A percentile compares a stretch with the other conserved stretches of the same genome.
phyloP scores from a whole-genome alignment of 1,140 invertebrate genomes.

The Lepidurus apus region DNA sequence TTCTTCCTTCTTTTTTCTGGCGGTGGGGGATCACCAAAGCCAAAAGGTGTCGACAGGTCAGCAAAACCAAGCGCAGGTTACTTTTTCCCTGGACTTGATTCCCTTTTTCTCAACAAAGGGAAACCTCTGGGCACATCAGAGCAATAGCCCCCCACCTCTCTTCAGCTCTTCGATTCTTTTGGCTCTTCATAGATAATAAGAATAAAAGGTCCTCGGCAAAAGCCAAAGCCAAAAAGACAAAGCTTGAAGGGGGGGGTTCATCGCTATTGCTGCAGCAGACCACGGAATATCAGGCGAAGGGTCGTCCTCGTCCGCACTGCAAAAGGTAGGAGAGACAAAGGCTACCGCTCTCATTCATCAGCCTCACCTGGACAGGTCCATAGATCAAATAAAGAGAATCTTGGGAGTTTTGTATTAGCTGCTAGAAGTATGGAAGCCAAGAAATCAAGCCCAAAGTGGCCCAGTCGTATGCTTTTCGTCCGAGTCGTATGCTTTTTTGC shows the following conservation, averaged over 20 bases:
- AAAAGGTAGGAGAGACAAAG: neutral
- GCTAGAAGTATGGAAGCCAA: no score
- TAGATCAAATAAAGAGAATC: conserved; percentile 20
- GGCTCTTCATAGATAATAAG: conserved; percentile 3
- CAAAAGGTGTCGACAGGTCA: neutral
- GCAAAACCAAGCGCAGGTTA: neutral
- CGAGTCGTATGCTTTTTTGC: neutral
- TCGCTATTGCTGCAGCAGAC: neutral
- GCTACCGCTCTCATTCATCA: conserved; percentile 21
- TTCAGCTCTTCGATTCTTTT: neutral
- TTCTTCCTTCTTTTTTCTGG: neutral
- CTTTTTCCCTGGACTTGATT: neutral
- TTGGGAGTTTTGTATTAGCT: neutral
- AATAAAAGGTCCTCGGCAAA: conserved; percentile 10
- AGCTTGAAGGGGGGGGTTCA: neutral
- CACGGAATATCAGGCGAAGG: conserved; percentile 1
- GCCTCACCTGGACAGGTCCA: conserved; percentile 16
- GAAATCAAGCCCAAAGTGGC: no score
- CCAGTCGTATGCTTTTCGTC: no score
- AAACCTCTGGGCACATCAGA: neutral
- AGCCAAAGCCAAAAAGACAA: neutral
- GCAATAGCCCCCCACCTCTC: neutral
- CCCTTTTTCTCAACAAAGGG: neutral
- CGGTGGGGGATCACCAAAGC: neutral
- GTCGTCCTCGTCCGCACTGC: conserved; percentile 1